These are phyloP conservation scores for Eremophila alpestris DNA, from an alignment of 2,797 vertebrate species.

Conservation along the genomic window DNA sequence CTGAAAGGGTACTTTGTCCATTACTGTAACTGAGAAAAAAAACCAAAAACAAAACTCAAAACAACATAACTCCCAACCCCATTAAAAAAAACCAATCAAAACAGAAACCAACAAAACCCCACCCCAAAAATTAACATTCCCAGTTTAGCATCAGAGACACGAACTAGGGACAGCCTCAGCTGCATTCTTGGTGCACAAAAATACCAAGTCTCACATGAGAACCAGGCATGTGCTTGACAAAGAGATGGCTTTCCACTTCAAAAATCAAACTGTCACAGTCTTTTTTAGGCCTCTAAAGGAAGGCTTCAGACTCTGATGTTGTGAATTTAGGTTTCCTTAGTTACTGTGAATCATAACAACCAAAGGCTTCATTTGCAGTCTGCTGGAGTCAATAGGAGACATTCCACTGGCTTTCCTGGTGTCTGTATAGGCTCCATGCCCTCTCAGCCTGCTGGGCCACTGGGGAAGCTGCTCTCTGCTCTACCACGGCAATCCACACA, in stretches of 20 bases:
- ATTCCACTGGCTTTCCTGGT: neutral
- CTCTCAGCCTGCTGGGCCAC: neutral
- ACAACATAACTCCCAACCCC: neutral
- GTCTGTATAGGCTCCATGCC: neutral
- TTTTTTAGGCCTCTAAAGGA: slow-evolving; percentile 4
- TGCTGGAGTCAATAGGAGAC: slow-evolving; percentile 45
- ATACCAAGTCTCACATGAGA: neutral
- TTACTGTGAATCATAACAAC: slow-evolving; percentile 55
- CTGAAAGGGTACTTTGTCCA: neutral
- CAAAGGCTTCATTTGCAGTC: slow-evolving; percentile 40
- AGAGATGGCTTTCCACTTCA: neutral
- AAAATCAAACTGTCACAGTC: neutral
- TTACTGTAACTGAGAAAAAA: neutral
- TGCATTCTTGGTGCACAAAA: neutral
- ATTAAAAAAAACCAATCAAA: neutral
- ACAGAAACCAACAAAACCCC: neutral
- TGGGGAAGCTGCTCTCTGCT: neutral
- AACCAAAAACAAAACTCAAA: neutral
- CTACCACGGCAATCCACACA: neutral
- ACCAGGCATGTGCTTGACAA: neutral
- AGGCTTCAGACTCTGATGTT: neutral
- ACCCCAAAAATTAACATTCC: neutral
- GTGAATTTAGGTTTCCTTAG: slow-evolving; percentile 61
- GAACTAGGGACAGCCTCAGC: neutral
- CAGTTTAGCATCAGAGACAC: neutral